Conservation (phyloP, 2,113 vertebrate species). For the Apeltes quadracus region DNA sequence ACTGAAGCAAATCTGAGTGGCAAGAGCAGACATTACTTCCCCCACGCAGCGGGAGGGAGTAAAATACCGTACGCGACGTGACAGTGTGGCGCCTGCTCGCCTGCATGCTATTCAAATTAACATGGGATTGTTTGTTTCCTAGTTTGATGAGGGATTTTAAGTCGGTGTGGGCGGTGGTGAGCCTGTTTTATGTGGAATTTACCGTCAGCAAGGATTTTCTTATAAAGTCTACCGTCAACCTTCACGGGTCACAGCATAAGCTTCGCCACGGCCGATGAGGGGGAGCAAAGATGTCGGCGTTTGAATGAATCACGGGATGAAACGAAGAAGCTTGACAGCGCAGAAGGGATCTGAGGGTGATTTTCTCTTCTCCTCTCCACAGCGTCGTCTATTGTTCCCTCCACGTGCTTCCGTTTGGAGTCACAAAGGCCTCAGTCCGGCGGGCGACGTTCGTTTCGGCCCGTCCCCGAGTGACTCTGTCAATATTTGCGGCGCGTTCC, state of each 20-base stretch:
- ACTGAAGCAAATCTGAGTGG: constrained; percentile 11
- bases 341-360: not conserved
- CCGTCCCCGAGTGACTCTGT: constrained; percentile 64
- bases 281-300: not conserved
- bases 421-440: constrained; percentile 65
- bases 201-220: constrained; percentile 44
- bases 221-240: constrained; percentile 41
- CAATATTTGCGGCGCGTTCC: constrained; percentile 71
- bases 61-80: constrained; percentile 18
- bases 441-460: constrained; percentile 60
- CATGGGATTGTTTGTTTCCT: constrained; percentile 56
- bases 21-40: constrained; percentile 9
- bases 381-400: constrained; percentile 4
- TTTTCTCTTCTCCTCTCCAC: not conserved
- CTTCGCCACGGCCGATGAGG: constrained; percentile 7
- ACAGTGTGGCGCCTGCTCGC: constrained; percentile 22
- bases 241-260: not conserved
- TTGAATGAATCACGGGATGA: not conserved
- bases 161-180: constrained; percentile 15
- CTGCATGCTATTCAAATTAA: constrained; percentile 62
- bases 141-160: constrained; percentile 22
- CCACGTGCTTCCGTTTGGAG: constrained; percentile 67
- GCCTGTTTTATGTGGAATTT: constrained; percentile 24
- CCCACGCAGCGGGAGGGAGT: not conserved
- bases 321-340: not conserved